A percentile compares a stretch with the other conserved stretches of the same genome.
phyloP scores from a whole-genome alignment of 2,113 vertebrate species.

The Daboia siamensis region DNA sequence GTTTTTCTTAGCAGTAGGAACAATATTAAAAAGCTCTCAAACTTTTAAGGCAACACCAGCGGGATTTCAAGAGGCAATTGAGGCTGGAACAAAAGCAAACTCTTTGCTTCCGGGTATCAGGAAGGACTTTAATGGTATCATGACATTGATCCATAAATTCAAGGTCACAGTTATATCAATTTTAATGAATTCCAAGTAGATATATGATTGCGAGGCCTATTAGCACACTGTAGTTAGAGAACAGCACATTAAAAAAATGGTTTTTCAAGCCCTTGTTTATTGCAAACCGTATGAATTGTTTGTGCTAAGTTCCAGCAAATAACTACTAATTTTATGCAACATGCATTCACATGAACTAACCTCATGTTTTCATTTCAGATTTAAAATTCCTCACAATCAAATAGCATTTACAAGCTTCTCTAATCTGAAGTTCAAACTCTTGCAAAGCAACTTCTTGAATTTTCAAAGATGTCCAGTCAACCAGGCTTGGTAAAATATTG shows the following conservation, averaged over 20 bases:
- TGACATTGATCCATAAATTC: slow-evolving; percentile 37
- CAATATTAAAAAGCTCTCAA: slow-evolving; percentile 47
- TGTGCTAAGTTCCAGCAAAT: not conserved
- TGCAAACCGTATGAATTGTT: slow-evolving; percentile 4
- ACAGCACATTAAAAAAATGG: not conserved
- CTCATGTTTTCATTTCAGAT: not conserved
- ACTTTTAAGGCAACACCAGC: slow-evolving; percentile 43
- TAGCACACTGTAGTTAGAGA: slow-evolving; percentile 3
- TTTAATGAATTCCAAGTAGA: slow-evolving; percentile 35
- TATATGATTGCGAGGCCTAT: slow-evolving; percentile 31
- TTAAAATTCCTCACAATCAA: slow-evolving; percentile 22
- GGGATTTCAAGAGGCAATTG: slow-evolving; percentile 48
- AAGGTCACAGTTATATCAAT: slow-evolving; percentile 39
- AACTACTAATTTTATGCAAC: slow-evolving; percentile 23
- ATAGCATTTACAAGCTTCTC: slow-evolving; percentile 7
- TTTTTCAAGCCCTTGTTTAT: slow-evolving; percentile 24
- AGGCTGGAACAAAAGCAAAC: slow-evolving; percentile 42
- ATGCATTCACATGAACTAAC: slow-evolving; percentile 17
- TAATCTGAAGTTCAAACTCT: slow-evolving; percentile 19
- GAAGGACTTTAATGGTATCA: slow-evolving; percentile 45
- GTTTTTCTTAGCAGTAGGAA: slow-evolving; percentile 52
- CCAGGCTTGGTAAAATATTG: slow-evolving; percentile 81
- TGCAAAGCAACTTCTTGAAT: slow-evolving; percentile 44
- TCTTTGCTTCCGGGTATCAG: slow-evolving; percentile 57
- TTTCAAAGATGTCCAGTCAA: slow-evolving; percentile 63